A percentile compares a stretch with the other conserved stretches of the same genome.
phyloP scores from a whole-genome alignment of 2,888 invertebrate species.

The Hypsopygia costalis region DNA sequence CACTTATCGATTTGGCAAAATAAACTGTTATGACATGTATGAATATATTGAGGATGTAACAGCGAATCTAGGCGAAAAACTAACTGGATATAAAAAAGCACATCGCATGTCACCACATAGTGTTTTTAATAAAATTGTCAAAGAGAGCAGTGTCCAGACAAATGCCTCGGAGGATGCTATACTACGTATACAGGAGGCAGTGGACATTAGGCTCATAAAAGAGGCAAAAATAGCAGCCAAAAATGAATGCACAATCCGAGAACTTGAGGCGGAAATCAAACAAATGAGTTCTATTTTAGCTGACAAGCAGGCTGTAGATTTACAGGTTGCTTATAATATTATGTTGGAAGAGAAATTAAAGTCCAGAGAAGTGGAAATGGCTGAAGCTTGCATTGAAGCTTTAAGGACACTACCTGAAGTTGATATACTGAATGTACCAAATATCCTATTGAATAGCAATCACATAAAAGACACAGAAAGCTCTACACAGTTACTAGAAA shows the following conservation, averaged over 20 bases:
- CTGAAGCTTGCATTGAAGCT: constrained; percentile 60
- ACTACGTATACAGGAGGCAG: constrained; percentile 63
- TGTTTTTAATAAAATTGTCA: constrained; percentile 65
- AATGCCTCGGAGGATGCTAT: constrained; percentile 64
- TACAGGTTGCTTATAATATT: constrained; percentile 47
- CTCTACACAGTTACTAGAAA: constrained; percentile 35
- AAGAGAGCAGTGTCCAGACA: constrained; percentile 57
- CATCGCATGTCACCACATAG: constrained; percentile 51
- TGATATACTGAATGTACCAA: constrained; percentile 52
- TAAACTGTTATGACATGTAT: constrained; percentile 75
- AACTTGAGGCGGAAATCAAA: constrained; percentile 68
- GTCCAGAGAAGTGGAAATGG: constrained; percentile 60
- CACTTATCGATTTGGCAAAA: constrained; percentile 82
- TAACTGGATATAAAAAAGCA: constrained; percentile 67
- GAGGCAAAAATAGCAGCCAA: constrained; percentile 66
- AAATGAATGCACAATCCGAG: constrained; percentile 60
- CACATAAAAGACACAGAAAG: constrained; percentile 37
- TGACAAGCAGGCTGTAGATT: constrained; percentile 56
- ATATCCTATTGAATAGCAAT: constrained; percentile 42
- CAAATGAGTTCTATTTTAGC: constrained; percentile 65
- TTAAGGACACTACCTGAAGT: constrained; percentile 48
- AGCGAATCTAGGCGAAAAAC: constrained; percentile 74
- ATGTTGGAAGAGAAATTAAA: constrained; percentile 47
- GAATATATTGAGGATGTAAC: constrained; percentile 77
- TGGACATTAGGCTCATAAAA: constrained; percentile 53